Evolutionary conservation across 2,113 vertebrate genomes (phyloP).

Genomic region (Pachyramphus minor): DNA sequence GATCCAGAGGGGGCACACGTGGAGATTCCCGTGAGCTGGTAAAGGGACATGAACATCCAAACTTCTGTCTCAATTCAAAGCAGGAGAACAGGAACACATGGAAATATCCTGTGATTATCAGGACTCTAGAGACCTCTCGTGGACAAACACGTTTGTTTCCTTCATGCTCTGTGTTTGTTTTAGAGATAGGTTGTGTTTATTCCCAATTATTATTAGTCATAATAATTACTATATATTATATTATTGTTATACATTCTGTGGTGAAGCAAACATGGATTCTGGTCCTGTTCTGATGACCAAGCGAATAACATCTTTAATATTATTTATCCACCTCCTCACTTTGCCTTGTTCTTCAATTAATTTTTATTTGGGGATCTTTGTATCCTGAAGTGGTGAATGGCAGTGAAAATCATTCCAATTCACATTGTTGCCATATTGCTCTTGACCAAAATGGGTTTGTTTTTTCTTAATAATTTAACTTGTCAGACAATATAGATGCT

Average conservation of each 20-base stretch:
- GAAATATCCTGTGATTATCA: not conserved
- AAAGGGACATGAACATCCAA: not conserved
- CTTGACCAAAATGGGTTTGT: not conserved
- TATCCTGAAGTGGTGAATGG: not conserved
- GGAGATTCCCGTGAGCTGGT: accelerated
- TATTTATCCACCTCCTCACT: not conserved
- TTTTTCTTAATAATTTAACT: not conserved
- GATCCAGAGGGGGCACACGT: no score
- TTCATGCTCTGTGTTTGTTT: accelerated
- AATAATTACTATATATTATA: not conserved
- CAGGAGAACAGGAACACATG: not conserved
- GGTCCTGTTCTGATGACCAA: not conserved
- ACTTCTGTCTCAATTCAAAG: not conserved
- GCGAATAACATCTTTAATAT: not conserved
- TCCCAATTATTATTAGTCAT: not conserved
- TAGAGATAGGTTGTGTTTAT: not conserved
- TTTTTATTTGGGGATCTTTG: not conserved
- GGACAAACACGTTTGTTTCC: conserved; percentile 32
- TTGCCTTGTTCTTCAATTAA: not conserved
- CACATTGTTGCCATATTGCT: not conserved
- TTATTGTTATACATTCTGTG: not conserved
- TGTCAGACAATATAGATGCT: not conserved
- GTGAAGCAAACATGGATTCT: not conserved
- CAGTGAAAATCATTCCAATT: not conserved
- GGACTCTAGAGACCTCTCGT: conserved; percentile 65